Conservation (phyloP, 2,797 vertebrate genomes). For the Lophius americanus region DNA sequence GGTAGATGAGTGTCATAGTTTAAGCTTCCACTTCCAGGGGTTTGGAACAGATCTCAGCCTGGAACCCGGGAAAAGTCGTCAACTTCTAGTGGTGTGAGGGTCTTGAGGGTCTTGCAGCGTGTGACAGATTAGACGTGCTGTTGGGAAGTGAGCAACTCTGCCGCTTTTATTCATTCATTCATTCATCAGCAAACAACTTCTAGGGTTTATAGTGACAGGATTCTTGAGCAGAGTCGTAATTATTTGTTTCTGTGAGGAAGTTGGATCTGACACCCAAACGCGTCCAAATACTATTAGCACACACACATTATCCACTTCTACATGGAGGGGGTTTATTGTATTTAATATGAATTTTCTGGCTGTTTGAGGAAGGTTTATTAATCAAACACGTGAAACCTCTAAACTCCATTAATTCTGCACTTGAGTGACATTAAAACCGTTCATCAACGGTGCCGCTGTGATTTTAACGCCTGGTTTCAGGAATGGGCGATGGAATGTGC, state of each 20-base stretch:
- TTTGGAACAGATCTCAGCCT: neutral
- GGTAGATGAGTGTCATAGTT: conserved; percentile 15
- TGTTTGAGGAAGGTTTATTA: no score
- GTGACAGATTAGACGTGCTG: conserved; percentile 6
- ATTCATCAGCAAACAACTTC: no score
- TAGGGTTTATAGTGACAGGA: no score
- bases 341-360: no score
- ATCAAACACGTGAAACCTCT: no score
- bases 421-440: neutral
- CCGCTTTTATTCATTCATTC: no score
- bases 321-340: no score
- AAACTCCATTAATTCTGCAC: neutral
- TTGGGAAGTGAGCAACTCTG: neutral
- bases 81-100: conserved; percentile 24
- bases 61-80: conserved; percentile 17
- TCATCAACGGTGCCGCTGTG: neutral
- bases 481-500: conserved; percentile 94
- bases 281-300: no score
- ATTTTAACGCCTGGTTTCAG: conserved; percentile 72
- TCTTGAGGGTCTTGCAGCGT: neutral
- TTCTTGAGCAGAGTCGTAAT: no score
- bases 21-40: neutral
- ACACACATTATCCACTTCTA: no score
- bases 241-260: no score
- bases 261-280: no score